Conservation (phyloP, 2,113 vertebrate genomes). For the Gymnorhina tibicen region DNA sequence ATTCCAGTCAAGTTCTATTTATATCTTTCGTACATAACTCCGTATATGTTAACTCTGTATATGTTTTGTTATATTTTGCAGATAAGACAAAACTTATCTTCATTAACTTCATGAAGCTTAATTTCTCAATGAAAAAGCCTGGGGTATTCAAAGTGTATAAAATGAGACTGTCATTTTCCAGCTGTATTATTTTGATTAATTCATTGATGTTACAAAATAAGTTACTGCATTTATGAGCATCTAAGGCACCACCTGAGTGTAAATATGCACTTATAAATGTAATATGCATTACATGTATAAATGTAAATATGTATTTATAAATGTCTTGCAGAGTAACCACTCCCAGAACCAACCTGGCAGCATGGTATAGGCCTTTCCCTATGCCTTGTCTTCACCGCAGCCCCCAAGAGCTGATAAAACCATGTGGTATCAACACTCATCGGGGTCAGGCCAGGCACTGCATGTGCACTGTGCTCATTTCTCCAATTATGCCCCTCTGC, state of each 20-base stretch:
- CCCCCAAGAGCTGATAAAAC: background rate
- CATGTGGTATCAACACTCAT: fast-evolving
- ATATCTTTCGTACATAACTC: background rate
- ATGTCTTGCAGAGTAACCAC: background rate
- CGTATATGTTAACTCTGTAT: background rate
- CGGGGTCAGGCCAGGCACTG: fast-evolving
- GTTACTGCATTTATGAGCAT: background rate
- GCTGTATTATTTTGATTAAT: background rate
- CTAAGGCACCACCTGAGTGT: background rate
- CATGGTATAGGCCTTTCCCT: background rate
- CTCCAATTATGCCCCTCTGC: fast-evolving
- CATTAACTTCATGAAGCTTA: background rate
- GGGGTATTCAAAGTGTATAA: background rate
- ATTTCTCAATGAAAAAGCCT: background rate
- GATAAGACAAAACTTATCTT: background rate
- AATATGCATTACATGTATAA: too few relatives aligned
- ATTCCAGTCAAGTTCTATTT: background rate
- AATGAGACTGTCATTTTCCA: background rate
- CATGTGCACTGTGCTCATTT: background rate
- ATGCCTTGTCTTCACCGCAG: background rate
- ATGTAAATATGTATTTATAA: too few relatives aligned
- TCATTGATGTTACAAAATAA: background rate
- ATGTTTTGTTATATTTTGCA: background rate
- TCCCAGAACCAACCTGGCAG: background rate
- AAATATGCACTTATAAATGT: background rate